Evolutionary conservation across 2,888 invertebrate genomes (phyloP), one percentile per base, ranked within the genome.

Genomic region (Sarcophaga carnaria): DNA sequence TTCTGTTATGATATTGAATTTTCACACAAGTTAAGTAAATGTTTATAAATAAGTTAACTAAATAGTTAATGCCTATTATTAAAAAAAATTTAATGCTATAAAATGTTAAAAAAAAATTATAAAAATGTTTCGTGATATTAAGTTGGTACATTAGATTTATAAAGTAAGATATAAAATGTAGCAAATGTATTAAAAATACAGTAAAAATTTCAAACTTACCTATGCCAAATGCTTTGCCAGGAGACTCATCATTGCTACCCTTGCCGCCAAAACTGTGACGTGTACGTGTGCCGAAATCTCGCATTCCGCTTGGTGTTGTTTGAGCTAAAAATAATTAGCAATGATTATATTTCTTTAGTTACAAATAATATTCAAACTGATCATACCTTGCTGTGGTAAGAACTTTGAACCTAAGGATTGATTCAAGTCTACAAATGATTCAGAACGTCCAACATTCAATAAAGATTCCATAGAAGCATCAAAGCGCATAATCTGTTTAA

Each of bases 381-480:
- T 54, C 14, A 89, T 89, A 91, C 91, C 88, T 93, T 93, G 72
- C 92, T 93, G 90, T 63, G 89, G 87, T 69, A 90, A 88, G 67
- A 91, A 91, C 88, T 90, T 90, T 11, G 88, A 87, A 60, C 88
- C 88, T 12, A 90, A 54, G 3, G 89, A 80, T 81, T 90, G 90
- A 90, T 96, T 97, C 17, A 97, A 94, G 94, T 97, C 97, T 25
- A 96, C 96, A 90, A 97, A 97, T 92, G 97, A 97, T 92, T 97
- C 97, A 47, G 97, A 97, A 54, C 97, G 95, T 22, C 95, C 96
- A 89, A 97, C 96, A 72, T 96, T 96, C 54, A 95, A 93, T 88
- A 97, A 94, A 49, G 96, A 96, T 93, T 97, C 97, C 94, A 96
- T 96, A 81, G 97, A 96, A 69, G 96, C 95, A 92, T 97, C 97